A percentile compares a stretch with the other conserved stretches of the same genome.
These are phyloP conservation scores for Gymnoscelis rufifasciata DNA, from an alignment of 2,888 invertebrate genomes.

Conservation along the genomic window DNA sequence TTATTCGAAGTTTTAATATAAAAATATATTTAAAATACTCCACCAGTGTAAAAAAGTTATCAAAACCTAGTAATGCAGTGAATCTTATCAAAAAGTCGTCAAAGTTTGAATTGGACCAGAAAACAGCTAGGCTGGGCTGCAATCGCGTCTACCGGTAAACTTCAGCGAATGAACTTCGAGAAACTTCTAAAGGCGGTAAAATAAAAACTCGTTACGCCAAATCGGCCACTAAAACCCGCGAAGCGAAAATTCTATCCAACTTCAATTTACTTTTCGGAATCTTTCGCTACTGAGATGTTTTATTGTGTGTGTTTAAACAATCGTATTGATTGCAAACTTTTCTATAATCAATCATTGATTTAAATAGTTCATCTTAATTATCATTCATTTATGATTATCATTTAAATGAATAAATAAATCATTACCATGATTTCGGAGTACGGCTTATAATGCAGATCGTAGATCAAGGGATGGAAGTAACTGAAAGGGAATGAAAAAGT, in stretches of 20 bases:
- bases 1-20: too few species aligned
- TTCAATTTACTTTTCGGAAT: conserved; percentile 77
- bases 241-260: conserved; percentile 76
- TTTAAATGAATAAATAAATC: too few species aligned
- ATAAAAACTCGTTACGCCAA: conserved; percentile 71
- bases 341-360: too few species aligned
- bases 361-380: too few species aligned
- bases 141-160: conserved; percentile 41
- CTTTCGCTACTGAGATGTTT: conserved; percentile 61
- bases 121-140: conserved; percentile 36
- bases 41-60: too few species aligned
- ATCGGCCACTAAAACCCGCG: conserved; percentile 75
- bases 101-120: conserved; percentile 16
- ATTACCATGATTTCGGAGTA: too few species aligned
- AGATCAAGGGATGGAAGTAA: too few species aligned
- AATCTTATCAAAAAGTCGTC: conserved; percentile 17
- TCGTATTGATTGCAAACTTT: not conserved
- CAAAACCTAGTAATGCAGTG: too few species aligned
- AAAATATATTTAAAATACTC: too few species aligned
- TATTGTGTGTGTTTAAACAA: conserved; percentile 34
- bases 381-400: too few species aligned
- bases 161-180: conserved; percentile 50
- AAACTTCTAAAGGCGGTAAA: conserved; percentile 68
- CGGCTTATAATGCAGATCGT: too few species aligned
- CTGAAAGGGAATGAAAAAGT: too few species aligned